phyloP scores from a whole-genome alignment of 2,113 vertebrate genomes.

The Bufo bufo region DNA sequence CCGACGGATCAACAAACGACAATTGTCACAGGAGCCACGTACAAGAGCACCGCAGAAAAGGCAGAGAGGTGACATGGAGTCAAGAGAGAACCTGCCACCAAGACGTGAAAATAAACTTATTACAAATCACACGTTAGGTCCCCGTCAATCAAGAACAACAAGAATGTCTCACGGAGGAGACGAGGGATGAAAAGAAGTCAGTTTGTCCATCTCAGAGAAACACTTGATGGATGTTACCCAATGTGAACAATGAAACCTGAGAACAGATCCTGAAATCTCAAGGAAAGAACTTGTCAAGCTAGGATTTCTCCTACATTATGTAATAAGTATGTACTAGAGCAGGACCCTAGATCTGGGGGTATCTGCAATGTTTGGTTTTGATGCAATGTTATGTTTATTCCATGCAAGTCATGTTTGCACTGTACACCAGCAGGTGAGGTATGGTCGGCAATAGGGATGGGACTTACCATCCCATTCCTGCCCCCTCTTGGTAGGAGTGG shows the following conservation, averaged over 20 bases:
- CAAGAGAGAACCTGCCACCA: slow-evolving; percentile 45
- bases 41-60: slow-evolving; percentile 10
- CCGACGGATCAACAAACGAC: slow-evolving; percentile 30
- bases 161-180: background rate
- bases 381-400: no score
- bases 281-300: background rate
- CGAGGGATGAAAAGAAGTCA: slow-evolving; percentile 1
- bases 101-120: slow-evolving; percentile 25
- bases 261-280: background rate
- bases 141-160: background rate
- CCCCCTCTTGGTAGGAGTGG: no score
- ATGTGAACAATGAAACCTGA: background rate
- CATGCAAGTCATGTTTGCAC: no score
- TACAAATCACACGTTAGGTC: slow-evolving; percentile 13
- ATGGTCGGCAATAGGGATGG: no score
- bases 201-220: background rate
- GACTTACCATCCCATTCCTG: no score
- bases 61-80: slow-evolving; percentile 17
- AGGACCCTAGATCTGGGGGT: no score
- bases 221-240: background rate
- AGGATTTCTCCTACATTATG: background rate
- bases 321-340: no score
- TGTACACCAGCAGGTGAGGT: no score
- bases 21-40: slow-evolving; percentile 22
- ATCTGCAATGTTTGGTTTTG: no score